These are phyloP conservation scores for Hafferia zeledoni DNA, from an alignment of 2,797 vertebrate species.

Conservation along the genomic window DNA sequence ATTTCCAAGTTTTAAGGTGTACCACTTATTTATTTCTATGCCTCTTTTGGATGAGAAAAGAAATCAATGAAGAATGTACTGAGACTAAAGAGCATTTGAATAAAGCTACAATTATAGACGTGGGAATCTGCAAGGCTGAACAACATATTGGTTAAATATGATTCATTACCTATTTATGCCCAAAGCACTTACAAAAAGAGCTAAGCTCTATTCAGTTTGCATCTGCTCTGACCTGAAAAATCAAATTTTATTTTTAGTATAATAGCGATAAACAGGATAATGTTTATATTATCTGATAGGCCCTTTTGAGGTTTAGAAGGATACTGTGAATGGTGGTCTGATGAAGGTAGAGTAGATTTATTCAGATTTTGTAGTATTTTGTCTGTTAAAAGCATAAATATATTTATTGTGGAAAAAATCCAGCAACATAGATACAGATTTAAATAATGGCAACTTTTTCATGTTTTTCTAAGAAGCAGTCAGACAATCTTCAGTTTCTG, in stretches of 20 bases:
- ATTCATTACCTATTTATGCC: constrained; percentile 60
- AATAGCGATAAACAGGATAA: constrained; percentile 16
- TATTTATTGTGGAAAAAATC: background rate
- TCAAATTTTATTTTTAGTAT: constrained; percentile 52
- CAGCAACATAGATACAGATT: background rate
- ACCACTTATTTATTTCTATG: background rate
- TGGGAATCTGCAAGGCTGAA: constrained; percentile 46
- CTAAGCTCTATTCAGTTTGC: constrained; percentile 45
- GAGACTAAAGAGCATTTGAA: constrained; percentile 43
- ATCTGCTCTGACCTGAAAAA: constrained; percentile 56
- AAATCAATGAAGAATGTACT: constrained; percentile 10
- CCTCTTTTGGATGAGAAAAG: background rate
- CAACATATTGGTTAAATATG: constrained; percentile 70
- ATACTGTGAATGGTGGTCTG: background rate
- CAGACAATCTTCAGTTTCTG: background rate
- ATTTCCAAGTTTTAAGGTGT: background rate
- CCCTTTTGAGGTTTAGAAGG: background rate
- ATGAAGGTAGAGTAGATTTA: background rate
- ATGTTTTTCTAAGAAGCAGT: background rate
- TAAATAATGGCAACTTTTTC: background rate
- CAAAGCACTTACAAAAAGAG: constrained; percentile 50
- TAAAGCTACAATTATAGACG: constrained; percentile 52
- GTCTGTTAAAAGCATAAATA: background rate
- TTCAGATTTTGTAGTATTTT: background rate
- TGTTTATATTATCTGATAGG: constrained; percentile 37